Percentiles rank a stretch among this genome's conserved stretches.
Conservation (phyloP, 1,140 invertebrate genomes). For the Geopemphigus sp. region DNA sequence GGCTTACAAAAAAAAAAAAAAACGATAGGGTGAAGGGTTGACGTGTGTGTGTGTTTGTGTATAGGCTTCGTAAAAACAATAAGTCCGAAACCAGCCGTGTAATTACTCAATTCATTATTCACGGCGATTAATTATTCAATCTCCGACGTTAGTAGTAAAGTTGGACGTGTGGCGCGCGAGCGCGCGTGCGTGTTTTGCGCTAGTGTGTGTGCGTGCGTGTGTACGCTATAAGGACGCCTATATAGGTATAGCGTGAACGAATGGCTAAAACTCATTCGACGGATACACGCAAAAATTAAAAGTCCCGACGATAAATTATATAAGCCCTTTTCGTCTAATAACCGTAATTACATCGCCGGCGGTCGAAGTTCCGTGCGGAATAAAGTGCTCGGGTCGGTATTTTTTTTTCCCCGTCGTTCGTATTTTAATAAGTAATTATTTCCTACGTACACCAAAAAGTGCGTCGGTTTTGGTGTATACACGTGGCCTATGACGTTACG, state of each 20-base stretch:
- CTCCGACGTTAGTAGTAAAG: neutral
- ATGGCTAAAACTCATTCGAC: constrained; percentile 33
- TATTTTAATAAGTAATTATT: constrained; percentile 35
- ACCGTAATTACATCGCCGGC: constrained; percentile 27
- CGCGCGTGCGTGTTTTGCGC: too few relatives aligned
- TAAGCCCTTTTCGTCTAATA: constrained; percentile 31
- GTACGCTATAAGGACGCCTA: neutral
- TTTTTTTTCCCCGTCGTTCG: neutral
- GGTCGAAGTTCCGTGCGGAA: neutral
- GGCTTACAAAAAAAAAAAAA: too few relatives aligned
- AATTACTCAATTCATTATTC: constrained; percentile 49
- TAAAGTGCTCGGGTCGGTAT: neutral
- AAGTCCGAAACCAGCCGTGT: constrained; percentile 16
- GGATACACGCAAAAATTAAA: constrained; percentile 43
- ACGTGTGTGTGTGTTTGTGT: too few relatives aligned
- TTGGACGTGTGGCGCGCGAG: neutral
- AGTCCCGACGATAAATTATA: constrained; percentile 33
- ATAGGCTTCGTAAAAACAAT: constrained; percentile 27
- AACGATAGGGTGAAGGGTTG: neutral
- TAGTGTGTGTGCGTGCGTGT: neutral
- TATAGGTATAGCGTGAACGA: constrained; percentile 23
- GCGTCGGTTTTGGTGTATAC: too few relatives aligned
- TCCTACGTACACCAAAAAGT: neutral
- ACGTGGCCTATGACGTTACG: too few relatives aligned
- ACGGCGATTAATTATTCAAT: constrained; percentile 45